Percentiles rank a stretch among this genome's conserved stretches.
These are phyloP conservation scores for Pelodiscus sinensis DNA, from an alignment of 2,113 vertebrate genomes.

Conservation along the genomic window DNA sequence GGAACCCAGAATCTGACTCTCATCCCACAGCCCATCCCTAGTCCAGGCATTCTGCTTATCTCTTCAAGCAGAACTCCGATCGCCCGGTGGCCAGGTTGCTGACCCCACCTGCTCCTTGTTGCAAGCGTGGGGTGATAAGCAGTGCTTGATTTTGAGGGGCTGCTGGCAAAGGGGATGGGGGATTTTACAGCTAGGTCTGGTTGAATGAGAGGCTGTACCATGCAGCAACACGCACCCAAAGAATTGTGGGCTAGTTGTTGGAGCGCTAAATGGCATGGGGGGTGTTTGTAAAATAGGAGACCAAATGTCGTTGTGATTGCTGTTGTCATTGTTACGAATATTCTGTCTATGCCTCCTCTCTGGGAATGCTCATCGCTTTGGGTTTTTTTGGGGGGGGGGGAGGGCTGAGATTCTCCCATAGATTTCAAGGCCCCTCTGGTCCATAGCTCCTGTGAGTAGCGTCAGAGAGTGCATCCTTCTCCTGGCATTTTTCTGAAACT, in stretches of 20 bases:
- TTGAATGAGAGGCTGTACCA: not conserved
- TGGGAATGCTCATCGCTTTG: not conserved
- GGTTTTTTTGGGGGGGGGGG: not conserved
- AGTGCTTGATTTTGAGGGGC: not conserved
- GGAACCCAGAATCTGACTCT: not conserved
- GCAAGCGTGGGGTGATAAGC: not conserved
- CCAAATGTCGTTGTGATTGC: not conserved
- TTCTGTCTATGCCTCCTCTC: not conserved
- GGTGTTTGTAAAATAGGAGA: not conserved
- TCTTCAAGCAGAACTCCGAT: not conserved
- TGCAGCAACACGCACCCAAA: not conserved
- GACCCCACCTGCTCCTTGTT: not conserved
- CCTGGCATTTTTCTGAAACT: not conserved
- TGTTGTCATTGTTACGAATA: not conserved
- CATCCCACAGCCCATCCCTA: not conserved
- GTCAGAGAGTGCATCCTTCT: not conserved
- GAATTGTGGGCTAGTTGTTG: not conserved
- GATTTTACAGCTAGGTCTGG: not conserved
- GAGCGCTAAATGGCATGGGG: not conserved
- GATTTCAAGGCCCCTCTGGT: not conserved
- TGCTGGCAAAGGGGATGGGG: not conserved
- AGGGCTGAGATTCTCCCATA: not conserved
- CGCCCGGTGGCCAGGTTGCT: not conserved
- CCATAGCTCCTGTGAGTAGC: not conserved
- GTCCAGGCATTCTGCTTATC: not conserved